These are phyloP conservation scores for Pristionchus maxplancki DNA, from an alignment of 2,888 invertebrate species.

Conservation along the genomic window DNA sequence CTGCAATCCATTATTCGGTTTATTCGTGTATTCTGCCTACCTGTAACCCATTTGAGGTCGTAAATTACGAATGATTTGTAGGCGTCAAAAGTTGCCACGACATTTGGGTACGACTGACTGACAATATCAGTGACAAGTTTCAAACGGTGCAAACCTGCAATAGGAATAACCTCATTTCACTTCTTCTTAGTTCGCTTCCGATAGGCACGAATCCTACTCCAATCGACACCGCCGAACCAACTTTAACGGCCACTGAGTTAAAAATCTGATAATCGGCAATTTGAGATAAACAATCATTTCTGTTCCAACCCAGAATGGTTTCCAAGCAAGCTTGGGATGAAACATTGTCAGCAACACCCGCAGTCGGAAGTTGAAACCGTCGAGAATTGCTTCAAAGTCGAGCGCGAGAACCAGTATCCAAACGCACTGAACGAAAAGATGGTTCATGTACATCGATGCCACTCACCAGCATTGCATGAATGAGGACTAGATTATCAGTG, in stretches of 20 bases:
- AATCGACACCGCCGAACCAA: not conserved
- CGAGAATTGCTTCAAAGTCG: not conserved
- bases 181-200: not conserved
- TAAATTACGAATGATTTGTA: not conserved
- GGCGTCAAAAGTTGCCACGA: not conserved
- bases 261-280: not conserved
- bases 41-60: not conserved
- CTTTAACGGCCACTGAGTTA: not conserved
- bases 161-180: not conserved
- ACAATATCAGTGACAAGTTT: too few relatives aligned
- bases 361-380: not conserved
- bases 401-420: not conserved
- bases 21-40: not conserved
- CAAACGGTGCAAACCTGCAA: not conserved
- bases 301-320: not conserved
- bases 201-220: not conserved
- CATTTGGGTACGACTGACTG: not conserved
- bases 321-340: not conserved
- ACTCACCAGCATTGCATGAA: not conserved
- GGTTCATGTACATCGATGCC: too few relatives aligned
- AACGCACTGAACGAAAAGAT: not conserved
- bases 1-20: not conserved
- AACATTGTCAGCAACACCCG: not conserved
- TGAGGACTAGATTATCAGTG: not conserved
- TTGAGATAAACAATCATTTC: not conserved